phyloP scores from a whole-genome alignment of 2,113 vertebrate species.

The Polyodon spathula region DNA sequence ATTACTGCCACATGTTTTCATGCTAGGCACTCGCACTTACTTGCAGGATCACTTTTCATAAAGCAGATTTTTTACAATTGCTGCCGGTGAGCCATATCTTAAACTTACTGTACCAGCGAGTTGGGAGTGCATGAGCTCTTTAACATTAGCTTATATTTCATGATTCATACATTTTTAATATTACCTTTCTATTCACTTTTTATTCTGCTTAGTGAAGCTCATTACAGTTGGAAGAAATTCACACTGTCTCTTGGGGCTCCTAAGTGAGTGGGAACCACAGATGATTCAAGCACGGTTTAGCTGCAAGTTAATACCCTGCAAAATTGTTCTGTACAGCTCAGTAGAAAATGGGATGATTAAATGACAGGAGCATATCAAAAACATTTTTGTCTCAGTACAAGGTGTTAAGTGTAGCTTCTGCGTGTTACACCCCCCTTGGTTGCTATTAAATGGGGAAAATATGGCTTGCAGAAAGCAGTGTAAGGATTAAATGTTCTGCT shows the following conservation, averaged over 20 bases:
- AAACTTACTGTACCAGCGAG: constrained; percentile 29
- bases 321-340: constrained; percentile 62
- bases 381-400: constrained; percentile 63
- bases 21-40: no score
- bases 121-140: constrained; percentile 43
- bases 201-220: constrained; percentile 51
- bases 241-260: constrained; percentile 52
- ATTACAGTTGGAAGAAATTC: constrained; percentile 52
- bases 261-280: constrained; percentile 64
- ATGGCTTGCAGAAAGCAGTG: background rate
- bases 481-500: constrained; percentile 4
- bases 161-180: constrained; percentile 43
- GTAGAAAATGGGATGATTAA: constrained; percentile 64
- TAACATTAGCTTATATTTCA: constrained; percentile 31
- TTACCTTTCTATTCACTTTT: constrained; percentile 44
- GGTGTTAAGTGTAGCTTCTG: constrained; percentile 54
- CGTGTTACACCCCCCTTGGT: constrained; percentile 52
- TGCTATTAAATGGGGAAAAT: constrained; percentile 49
- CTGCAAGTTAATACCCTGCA: constrained; percentile 73
- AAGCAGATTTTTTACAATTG: background rate
- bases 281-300: constrained; percentile 69
- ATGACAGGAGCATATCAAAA: constrained; percentile 68
- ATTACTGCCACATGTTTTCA: no score
- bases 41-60: no score
- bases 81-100: constrained; percentile 7